These are phyloP conservation scores for Synergus laeviventris DNA, from an alignment of 2,888 invertebrate species.

Conservation along the genomic window DNA sequence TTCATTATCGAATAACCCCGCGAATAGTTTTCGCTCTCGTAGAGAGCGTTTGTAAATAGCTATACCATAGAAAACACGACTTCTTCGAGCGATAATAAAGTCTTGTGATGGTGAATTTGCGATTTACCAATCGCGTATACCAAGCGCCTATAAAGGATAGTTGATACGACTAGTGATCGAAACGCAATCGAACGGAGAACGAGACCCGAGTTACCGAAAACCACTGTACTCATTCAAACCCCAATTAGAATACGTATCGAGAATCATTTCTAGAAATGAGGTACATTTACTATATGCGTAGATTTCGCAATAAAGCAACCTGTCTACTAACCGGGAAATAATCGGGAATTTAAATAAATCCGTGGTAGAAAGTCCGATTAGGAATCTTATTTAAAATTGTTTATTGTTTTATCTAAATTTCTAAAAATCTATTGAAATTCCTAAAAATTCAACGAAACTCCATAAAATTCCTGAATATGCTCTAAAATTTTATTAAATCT, in stretches of 20 bases:
- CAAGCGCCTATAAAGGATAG: slow-evolving; percentile 58
- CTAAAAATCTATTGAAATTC: too few species aligned
- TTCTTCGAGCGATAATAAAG: slow-evolving; percentile 37
- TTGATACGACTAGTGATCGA: slow-evolving; percentile 55
- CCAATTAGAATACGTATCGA: not conserved
- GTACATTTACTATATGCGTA: not conserved
- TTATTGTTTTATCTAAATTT: too few species aligned
- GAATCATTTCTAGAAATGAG: slow-evolving; percentile 5
- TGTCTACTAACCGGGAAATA: not conserved
- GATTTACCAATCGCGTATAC: slow-evolving; percentile 50
- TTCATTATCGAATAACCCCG: slow-evolving; percentile 33
- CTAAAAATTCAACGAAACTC: too few species aligned
- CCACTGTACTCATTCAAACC: not conserved
- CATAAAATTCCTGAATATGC: too few species aligned
- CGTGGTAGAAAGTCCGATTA: too few species aligned
- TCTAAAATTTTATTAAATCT: too few species aligned
- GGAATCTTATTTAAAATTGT: too few species aligned
- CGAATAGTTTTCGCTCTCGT: slow-evolving; percentile 38
- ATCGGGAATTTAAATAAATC: too few species aligned
- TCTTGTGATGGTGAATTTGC: slow-evolving; percentile 53
- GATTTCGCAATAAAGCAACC: not conserved
- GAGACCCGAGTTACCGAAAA: slow-evolving; percentile 35
- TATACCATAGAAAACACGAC: slow-evolving; percentile 33
- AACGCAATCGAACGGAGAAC: slow-evolving; percentile 51
- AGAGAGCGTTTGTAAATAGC: slow-evolving; percentile 40